Conservation (phyloP, 2,797 vertebrate species). For the Silurus lanzhouensis region DNA sequence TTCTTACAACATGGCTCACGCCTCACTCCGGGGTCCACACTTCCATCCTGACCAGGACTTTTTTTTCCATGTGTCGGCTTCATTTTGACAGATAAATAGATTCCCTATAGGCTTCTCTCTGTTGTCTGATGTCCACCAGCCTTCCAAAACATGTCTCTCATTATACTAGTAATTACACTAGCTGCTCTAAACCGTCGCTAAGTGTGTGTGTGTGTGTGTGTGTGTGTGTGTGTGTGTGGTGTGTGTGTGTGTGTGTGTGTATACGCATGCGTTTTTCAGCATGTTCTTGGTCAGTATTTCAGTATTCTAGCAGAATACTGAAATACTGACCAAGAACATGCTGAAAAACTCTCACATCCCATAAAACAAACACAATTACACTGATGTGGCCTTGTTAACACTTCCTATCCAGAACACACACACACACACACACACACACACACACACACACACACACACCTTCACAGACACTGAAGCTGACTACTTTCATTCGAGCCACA, state of each 20-base stretch:
- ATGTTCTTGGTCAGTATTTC: too few species aligned
- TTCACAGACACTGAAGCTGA: not conserved
- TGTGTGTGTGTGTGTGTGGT: not conserved
- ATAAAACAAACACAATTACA: not conserved
- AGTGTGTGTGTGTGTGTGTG: not conserved
- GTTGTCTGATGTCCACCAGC: not conserved
- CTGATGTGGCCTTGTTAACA: not conserved
- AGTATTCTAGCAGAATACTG: too few species aligned
- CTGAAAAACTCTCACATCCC: not conserved
- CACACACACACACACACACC: not conserved
- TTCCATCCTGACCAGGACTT: too few species aligned
- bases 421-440: not conserved
- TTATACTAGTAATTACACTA: not conserved
- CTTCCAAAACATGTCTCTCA: not conserved
- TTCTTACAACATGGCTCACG: not conserved
- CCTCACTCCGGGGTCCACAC: too few species aligned
- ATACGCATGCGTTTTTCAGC: too few species aligned
- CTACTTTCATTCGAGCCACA: not conserved
- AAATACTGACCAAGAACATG: too few species aligned
- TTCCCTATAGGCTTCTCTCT: not conserved
- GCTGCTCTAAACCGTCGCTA: not conserved
- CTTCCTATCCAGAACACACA: not conserved
- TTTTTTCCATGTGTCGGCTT: too few species aligned
- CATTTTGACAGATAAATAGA: too few species aligned
- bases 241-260: too few species aligned